phyloP scores from a whole-genome alignment of 35 echinoderm and acorn worm species.

The Chiridota heheva region DNA sequence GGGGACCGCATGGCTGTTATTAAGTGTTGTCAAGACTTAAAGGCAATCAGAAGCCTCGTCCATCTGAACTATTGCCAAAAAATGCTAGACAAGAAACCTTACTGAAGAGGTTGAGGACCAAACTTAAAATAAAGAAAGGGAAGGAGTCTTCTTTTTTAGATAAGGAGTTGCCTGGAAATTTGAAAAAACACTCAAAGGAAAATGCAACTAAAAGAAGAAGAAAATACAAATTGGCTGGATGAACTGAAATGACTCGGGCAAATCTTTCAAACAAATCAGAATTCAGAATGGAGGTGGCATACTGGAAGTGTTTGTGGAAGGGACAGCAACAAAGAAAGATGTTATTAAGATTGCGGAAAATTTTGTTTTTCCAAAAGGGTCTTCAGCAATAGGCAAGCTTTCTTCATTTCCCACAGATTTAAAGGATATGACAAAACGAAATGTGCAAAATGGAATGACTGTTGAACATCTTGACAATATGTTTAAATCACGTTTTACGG shows the following conservation, averaged over 20 bases:
- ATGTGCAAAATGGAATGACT: background rate
- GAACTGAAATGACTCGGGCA: background rate
- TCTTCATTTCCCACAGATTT: background rate
- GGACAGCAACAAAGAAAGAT: background rate
- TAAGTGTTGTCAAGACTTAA: too few species aligned
- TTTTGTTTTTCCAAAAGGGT: constrained; percentile 25
- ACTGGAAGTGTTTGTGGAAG: background rate
- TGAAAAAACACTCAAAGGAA: too few species aligned
- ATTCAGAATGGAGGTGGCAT: constrained; percentile 30
- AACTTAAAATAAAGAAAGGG: too few species aligned
- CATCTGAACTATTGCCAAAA: too few species aligned
- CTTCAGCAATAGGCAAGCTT: background rate
- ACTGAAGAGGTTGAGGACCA: too few species aligned
- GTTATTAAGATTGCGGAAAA: background rate
- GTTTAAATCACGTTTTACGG: background rate
- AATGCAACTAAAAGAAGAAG: too few species aligned
- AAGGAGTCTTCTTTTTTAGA: too few species aligned
- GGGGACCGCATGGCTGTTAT: too few species aligned
- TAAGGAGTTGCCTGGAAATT: too few species aligned
- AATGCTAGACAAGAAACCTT: too few species aligned
- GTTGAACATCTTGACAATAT: background rate
- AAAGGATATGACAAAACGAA: constrained; percentile 1
- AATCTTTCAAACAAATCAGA: constrained; percentile 19
- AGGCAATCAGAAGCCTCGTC: too few species aligned
- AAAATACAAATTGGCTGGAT: constrained; percentile 7